Percentiles rank a stretch among this genome's conserved stretches.
phyloP scores from a whole-genome alignment of 2,888 invertebrate genomes.

The Rhagonycha lutea region DNA sequence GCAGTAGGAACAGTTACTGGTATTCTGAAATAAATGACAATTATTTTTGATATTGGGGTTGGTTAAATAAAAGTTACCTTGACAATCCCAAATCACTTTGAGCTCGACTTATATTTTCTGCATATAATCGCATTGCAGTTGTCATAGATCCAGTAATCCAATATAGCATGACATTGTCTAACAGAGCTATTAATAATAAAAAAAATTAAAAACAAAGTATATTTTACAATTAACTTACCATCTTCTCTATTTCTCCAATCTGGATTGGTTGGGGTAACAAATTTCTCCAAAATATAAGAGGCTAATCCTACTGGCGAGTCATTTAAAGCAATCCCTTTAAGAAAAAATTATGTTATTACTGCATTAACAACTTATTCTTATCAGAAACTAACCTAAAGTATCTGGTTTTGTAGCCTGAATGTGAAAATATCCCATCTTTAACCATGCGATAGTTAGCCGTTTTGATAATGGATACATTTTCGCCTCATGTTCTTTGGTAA shows the following conservation, averaged over 20 bases:
- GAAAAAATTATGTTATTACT: neutral
- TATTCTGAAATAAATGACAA: conserved; percentile 41
- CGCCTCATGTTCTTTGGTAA: conserved; percentile 57
- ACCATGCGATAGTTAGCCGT: conserved; percentile 47
- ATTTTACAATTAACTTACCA: conserved; percentile 68
- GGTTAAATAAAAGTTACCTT: neutral
- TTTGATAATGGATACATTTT: conserved; percentile 59
- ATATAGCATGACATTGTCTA: conserved; percentile 83
- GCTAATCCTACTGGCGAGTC: conserved; percentile 82
- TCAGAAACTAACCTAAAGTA: conserved; percentile 67
- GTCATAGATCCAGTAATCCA: conserved; percentile 75
- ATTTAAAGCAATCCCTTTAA: conserved; percentile 65
- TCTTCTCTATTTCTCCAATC: conserved; percentile 57
- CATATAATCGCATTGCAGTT: conserved; percentile 73
- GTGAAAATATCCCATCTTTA: conserved; percentile 70
- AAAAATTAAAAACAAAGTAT: conserved; percentile 62
- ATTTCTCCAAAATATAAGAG: conserved; percentile 85
- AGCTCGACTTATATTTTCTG: conserved; percentile 59
- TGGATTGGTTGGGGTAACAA: conserved; percentile 70
- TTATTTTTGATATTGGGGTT: neutral
- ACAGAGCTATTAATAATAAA: conserved; percentile 57
- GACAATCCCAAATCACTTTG: conserved; percentile 41
- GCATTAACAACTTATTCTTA: neutral
- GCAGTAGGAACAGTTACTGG: conserved; percentile 72
- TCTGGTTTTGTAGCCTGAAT: conserved; percentile 89